Base-by-base conservation (phyloP, 1,140 invertebrate genomes). In the Cherax destructor region DNA sequence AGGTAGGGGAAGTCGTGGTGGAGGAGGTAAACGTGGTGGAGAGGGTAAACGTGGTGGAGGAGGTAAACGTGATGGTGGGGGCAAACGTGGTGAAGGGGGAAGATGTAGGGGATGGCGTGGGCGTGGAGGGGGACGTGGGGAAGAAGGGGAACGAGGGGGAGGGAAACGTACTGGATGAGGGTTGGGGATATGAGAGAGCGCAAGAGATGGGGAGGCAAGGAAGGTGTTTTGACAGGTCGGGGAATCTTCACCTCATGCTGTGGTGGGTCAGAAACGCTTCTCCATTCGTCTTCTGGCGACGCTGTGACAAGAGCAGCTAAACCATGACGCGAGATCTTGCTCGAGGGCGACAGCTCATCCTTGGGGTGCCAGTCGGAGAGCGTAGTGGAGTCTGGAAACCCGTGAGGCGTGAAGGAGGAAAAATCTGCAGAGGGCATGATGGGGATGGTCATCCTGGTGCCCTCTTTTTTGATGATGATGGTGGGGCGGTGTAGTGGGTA, bases 341-440 rank as follows among this genome's bases (percentile, higher is more conserved):
- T 74, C 21, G 69, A 30, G n/a, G 69, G 21, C n/a, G n/a, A 30
- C n/a, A 30, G 9, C 7, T 30, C 24, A 74, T 30, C n/a, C 24
- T n/a, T 74, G 21, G 24, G 24, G 1, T 30, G 16, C 69, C n/a
- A 74, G 5, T 74, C 24, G 4, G 24, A n/a, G 9, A 9, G 69
- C 6, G 5, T 3, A 9, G n/a, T 9, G 9, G 69, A 9, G 1
- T 74, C n/a, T 30, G 13, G 13, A 0, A 7, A 11, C 7, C 47
- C 56, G 7, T 88, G 86, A 11, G 77, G 56, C 77, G 69, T 79
- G 52, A 88, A 88, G n/a, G 86, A 78, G 30, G 11, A 50, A 50
- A 88, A 88, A 80, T 88, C 86, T 24, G 86, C 86, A 10, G 86
- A 88, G 41, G 86, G 86, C 13, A 88, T 80, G 0, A 88, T 30